Evolutionary conservation across 30 jellyfish, hydroid and myxozoan genomes (phyloP).

Genomic region (Euphysa ruthae): DNA sequence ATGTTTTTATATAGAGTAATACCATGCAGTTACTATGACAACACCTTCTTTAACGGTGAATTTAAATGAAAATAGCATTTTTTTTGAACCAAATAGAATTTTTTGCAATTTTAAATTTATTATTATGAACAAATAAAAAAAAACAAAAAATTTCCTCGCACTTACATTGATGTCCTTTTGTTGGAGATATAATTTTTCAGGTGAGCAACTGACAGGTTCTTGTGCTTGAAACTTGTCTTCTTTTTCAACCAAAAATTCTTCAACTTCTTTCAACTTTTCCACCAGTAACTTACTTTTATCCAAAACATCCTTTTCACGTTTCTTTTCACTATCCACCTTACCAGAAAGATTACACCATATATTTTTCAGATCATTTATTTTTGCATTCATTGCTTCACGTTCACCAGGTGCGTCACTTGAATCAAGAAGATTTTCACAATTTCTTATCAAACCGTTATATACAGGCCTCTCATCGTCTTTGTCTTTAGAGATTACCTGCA

Average conservation of each 20-base stretch:
- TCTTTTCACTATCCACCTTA: conserved; percentile 51
- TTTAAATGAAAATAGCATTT: no score
- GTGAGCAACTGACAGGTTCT: conserved; percentile 71
- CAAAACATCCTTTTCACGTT: conserved; percentile 48
- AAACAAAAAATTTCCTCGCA: no score
- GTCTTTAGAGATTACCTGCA: conserved; percentile 53
- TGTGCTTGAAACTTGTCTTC: conserved; percentile 46
- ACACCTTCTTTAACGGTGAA: no score
- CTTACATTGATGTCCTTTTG: conserved; percentile 84
- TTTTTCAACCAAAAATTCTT: conserved; percentile 49
- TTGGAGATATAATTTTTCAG: conserved; percentile 55
- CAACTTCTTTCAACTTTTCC: conserved; percentile 49
- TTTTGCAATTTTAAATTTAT: no score
- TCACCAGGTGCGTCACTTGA: conserved; percentile 45
- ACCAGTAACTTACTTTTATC: conserved; percentile 27
- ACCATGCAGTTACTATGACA: no score
- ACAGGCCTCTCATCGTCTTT: conserved; percentile 62
- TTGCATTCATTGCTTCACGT: conserved; percentile 44
- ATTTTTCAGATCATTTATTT: conserved; percentile 55
- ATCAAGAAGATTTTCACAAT: conserved; percentile 59
- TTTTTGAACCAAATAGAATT: no score
- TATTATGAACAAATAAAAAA: no score
- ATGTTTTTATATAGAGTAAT: no score
- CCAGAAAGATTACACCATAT: conserved; percentile 48
- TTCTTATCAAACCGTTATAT: conserved; percentile 34